Evolutionary conservation across 2,888 invertebrate genomes (phyloP).

Genomic region (Nyleta sp.): DNA sequence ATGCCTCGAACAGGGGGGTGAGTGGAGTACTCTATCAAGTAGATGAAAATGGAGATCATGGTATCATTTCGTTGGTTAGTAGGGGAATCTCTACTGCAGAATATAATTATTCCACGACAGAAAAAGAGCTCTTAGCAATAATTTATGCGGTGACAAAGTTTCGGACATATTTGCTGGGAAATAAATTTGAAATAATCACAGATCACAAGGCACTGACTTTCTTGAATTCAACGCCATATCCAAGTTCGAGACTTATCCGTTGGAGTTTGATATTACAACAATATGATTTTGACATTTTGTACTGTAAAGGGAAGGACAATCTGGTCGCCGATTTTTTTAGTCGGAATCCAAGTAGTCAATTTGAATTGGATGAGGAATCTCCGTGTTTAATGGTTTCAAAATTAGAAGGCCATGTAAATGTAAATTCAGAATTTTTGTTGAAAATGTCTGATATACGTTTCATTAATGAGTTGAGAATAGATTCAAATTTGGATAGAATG

Average conservation of each 20-base stretch:
- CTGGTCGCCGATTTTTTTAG: conserved; percentile 46
- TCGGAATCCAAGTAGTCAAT: conserved; percentile 30
- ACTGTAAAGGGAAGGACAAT: background rate
- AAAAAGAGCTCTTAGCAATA: conserved; percentile 8
- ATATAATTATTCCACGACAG: conserved; percentile 1
- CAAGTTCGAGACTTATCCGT: conserved; percentile 65
- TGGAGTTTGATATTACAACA: conserved; percentile 70
- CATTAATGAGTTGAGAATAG: too few species aligned
- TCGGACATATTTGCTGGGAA: background rate
- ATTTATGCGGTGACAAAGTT: conserved; percentile 2
- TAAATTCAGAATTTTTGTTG: too few species aligned
- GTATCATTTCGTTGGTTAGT: conserved; percentile 54
- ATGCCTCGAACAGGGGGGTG: conserved; percentile 47
- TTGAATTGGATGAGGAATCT: conserved; percentile 53
- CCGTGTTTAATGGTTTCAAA: background rate
- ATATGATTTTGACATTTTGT: conserved; percentile 39
- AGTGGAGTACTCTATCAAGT: conserved; percentile 59
- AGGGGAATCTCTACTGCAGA: background rate
- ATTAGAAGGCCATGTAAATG: background rate
- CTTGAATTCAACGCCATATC: conserved; percentile 61
- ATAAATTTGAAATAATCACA: background rate
- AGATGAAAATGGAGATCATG: conserved; percentile 1
- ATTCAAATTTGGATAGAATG: too few species aligned
- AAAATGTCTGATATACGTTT: too few species aligned
- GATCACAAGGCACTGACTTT: conserved; percentile 9